Conservation (phyloP, 2,797 vertebrate species). For the Telmatherina bonti region DNA sequence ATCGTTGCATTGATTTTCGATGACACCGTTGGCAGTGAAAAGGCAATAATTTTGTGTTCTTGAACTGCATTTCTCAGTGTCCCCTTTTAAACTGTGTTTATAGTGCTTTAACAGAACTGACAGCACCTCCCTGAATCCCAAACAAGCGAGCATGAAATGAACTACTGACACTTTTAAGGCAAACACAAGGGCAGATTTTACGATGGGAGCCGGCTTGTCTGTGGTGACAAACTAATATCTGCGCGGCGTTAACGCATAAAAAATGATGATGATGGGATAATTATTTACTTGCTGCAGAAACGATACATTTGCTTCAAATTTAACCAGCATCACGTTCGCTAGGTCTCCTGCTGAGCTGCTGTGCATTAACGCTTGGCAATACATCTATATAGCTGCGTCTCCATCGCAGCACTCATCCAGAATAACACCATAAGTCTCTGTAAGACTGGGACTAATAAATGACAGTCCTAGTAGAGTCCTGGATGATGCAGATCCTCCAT, state of each 20-base stretch:
- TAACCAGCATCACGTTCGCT: constrained; percentile 30
- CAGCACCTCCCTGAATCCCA: constrained; percentile 42
- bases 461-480: constrained; percentile 42
- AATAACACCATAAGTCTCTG: constrained; percentile 58
- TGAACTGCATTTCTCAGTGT: constrained; percentile 35
- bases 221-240: constrained; percentile 22
- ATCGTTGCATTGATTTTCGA: constrained; percentile 57
- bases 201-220: constrained; percentile 14
- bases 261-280: constrained; percentile 22
- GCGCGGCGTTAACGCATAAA: constrained; percentile 22
- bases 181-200: constrained; percentile 40
- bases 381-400: constrained; percentile 60
- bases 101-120: constrained; percentile 28
- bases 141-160: constrained; percentile 40
- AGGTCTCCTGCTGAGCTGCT: constrained; percentile 39
- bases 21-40: constrained; percentile 18
- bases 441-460: constrained; percentile 55
- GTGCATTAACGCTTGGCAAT: constrained; percentile 54
- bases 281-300: constrained; percentile 18
- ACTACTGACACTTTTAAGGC: constrained; percentile 24
- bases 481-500: no score
- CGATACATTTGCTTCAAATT: constrained; percentile 13
- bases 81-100: constrained; percentile 30
- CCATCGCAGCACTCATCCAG: constrained; percentile 58
- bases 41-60: constrained; percentile 29